Base-by-base conservation (phyloP, 2,113 vertebrate genomes). In the human region DNA sequence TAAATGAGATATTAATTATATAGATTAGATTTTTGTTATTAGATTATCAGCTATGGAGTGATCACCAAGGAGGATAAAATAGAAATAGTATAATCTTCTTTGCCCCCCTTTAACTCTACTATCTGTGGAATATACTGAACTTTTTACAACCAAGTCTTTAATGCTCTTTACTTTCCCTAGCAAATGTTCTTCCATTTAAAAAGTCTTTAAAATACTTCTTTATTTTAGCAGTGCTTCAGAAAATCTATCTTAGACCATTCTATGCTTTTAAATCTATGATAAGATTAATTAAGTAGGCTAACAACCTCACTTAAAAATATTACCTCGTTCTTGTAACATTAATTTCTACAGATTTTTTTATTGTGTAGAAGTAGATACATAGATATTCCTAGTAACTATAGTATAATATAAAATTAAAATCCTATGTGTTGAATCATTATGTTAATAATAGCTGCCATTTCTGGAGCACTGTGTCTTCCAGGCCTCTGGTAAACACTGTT, bases 171-270 rank as follows among this genome's bases (percentile, higher is more conserved):
- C 22, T 94, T 50, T 78, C 17, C 70, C 13, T 57, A 81, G n/a
- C 13, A 94, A 84, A 82, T 85, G 97, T 89, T 45, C 6, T 93
- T 73, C 59, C 57, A 66, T 38, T 88, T 59, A 83, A 55, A 85
- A 86, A 80, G 61, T 93, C 40, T 84, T 78, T 84, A 40, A 91
- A 76, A 3, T 61, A 76, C 4, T 3, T 72, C 10, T 76, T 8
- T 72, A 85, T 95, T 72, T 95, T 48, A 94, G 14, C 30, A 40
- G 43, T 79, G 93, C 32, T 79, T 80, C 59, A 83, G 70, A 72
- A 97, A 95, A 11, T 0, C 18, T 59, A 7, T 55, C 9, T 78
- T 85, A 91, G 93, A 84, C 17, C 61, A 68, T 25, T 11, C 12
- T 84, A 30, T 73, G 40, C 23, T 91, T 92, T 92, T 72, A 75